These are phyloP conservation scores for Urophycis tenuis DNA, from an alignment of 2,797 vertebrate genomes.

Conservation along the genomic window DNA sequence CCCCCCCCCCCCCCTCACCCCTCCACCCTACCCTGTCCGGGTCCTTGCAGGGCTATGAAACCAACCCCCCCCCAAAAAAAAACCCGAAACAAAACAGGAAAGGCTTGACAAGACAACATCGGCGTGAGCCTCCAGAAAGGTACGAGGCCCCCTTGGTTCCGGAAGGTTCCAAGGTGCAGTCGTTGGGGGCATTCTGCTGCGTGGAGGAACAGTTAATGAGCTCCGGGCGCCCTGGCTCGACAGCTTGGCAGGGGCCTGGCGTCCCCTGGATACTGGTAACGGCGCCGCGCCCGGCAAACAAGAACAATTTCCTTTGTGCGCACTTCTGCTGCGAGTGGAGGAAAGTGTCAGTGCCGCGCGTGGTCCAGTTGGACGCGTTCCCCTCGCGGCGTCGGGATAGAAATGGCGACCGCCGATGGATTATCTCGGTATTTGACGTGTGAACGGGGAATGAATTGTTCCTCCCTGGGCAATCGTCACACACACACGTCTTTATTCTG, in stretches of 20 bases:
- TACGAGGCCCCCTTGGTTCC: neutral
- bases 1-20: neutral
- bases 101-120: neutral
- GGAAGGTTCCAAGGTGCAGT: constrained; percentile 27
- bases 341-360: constrained; percentile 6
- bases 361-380: neutral
- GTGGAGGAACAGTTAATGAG: neutral
- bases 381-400: neutral
- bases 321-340: neutral
- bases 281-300: constrained; percentile 27
- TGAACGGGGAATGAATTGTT: neutral
- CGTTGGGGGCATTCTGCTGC: constrained; percentile 11
- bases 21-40: too few species aligned
- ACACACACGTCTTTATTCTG: neutral
- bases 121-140: too few species aligned
- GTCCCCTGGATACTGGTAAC: neutral
- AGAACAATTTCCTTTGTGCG: constrained; percentile 30
- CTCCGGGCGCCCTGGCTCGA: constrained; percentile 19
- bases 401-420: neutral
- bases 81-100: neutral
- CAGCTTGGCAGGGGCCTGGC: constrained; percentile 14
- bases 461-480: neutral
- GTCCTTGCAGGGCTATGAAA: too few species aligned
- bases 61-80: too few species aligned
- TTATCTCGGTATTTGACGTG: neutral